Evolutionary conservation across 2,797 vertebrate genomes (phyloP).

Genomic region (Protosalanx chinensis): DNA sequence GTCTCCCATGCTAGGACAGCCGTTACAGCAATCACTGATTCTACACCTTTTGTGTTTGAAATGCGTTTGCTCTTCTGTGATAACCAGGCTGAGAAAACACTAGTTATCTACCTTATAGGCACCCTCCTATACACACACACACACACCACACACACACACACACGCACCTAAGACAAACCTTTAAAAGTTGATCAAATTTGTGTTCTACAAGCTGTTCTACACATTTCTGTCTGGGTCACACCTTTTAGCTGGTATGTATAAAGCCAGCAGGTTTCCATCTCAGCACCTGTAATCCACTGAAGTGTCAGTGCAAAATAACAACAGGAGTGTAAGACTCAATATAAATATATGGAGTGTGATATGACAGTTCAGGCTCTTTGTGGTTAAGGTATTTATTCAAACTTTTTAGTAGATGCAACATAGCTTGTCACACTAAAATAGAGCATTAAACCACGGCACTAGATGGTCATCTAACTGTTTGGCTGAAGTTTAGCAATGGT

Average conservation of each 20-base stretch:
- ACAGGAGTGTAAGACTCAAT: constrained; percentile 62
- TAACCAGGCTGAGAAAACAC: constrained; percentile 39
- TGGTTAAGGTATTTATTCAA: no score
- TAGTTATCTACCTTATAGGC: constrained; percentile 21
- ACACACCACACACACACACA: background rate
- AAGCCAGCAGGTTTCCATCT: constrained; percentile 56
- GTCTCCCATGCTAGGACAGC: constrained; percentile 60
- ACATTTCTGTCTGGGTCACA: constrained; percentile 42
- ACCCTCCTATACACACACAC: no score
- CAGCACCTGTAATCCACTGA: constrained; percentile 77
- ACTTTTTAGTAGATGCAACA: constrained; percentile 17
- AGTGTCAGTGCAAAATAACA: constrained; percentile 76
- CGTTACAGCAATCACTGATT: constrained; percentile 63
- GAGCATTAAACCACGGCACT: constrained; percentile 70
- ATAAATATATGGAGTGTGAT: constrained; percentile 76
- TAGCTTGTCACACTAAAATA: constrained; percentile 64
- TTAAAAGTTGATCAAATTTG: constrained; percentile 59
- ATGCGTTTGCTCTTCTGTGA: constrained; percentile 63
- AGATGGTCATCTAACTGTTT: constrained; percentile 73
- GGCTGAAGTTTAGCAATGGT: constrained; percentile 49
- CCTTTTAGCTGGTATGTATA: constrained; percentile 49
- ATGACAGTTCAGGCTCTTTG: constrained; percentile 63
- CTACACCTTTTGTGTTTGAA: constrained; percentile 64
- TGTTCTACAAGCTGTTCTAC: constrained; percentile 47
- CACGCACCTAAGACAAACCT: constrained; percentile 46